phyloP scores from a whole-genome alignment of 2,797 vertebrate genomes.

The Dryobates pubescens region DNA sequence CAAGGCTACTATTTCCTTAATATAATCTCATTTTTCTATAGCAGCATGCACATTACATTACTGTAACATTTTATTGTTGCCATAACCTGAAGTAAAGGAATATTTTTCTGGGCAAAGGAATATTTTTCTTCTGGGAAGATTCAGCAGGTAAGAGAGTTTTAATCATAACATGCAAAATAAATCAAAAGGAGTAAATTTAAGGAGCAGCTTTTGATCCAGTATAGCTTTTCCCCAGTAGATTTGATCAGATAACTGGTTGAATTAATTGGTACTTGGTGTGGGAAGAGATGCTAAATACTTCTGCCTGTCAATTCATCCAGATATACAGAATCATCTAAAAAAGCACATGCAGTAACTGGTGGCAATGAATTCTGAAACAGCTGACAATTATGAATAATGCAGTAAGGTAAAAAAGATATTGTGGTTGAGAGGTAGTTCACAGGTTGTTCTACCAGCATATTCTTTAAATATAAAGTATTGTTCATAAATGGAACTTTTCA shows the following conservation, averaged over 20 bases:
- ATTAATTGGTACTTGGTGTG: conserved; percentile 41
- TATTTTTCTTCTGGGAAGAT: not conserved
- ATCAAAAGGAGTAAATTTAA: not conserved
- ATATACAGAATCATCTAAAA: conserved; percentile 49
- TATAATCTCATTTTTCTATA: not conserved
- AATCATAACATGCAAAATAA: conserved; percentile 42
- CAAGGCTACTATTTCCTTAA: not conserved
- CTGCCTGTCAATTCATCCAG: conserved; percentile 51
- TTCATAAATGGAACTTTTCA: conserved; percentile 11
- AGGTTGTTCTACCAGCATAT: conserved; percentile 28
- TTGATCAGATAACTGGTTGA: conserved; percentile 51
- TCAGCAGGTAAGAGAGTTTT: conserved; percentile 13
- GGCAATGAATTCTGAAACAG: conserved; percentile 44
- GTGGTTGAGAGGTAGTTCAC: conserved; percentile 18
- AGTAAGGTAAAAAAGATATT: not conserved
- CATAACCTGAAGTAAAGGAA: not conserved
- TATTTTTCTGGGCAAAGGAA: not conserved
- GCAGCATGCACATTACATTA: not conserved
- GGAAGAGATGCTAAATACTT: conserved; percentile 61
- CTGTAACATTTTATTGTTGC: not conserved
- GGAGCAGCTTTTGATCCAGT: conserved; percentile 27
- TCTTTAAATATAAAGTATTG: conserved; percentile 22
- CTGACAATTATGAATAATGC: conserved; percentile 58
- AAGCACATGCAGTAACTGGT: conserved; percentile 21
- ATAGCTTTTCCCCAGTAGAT: conserved; percentile 19